Base-by-base conservation (phyloP, 2,113 vertebrate genomes). In the Oncorhynchus gorbuscha region DNA sequence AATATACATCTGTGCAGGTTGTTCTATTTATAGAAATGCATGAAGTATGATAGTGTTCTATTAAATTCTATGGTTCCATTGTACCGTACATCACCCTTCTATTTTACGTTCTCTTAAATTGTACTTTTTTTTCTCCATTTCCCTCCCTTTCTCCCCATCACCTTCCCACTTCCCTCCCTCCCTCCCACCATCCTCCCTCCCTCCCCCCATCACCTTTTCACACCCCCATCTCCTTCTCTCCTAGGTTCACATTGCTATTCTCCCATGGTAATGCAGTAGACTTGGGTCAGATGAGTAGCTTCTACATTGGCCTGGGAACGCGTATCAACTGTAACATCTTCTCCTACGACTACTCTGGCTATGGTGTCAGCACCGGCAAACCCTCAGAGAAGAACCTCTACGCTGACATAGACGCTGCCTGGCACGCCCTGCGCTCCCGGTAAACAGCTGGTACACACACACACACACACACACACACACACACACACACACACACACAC, bases 251-350 rank as follows among this genome's bases (percentile, higher is more conserved):
- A 0, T 95, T 99, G 69, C 94, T 99, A 73, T 99, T 99, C 87
- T 99, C 98, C 0, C 98, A 99, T 0, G 98, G 98, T 76, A 99
- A 99, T 0, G 98, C 97, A 0, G 98, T 99, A 80, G 98, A 99
- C 91, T 91, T 99, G 86, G 98, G 98, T 26, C 98, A 99, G 94
- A 99, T 99, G 98, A 97, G 97, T 93, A 99, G 98, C 89, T 99
- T 99, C 91, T 99, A 99, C 88, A 94, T 99, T 0, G 97, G 97
- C 77, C 91, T 99, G 88, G 98, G 98, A 71, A 95, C 97, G 0
- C 97, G 98, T 76, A 97, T 99, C 92, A 97, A 95, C 92, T 99
- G 98, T 93, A 99, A 99, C 92, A 95, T 99, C 89, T 99, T 99
- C 92, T 99, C 98, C 77, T 99, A 99, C 0, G 98, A 99, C 89